Evolutionary conservation across 2,888 invertebrate genomes (phyloP).

Genomic region (Leuctra nigra): DNA sequence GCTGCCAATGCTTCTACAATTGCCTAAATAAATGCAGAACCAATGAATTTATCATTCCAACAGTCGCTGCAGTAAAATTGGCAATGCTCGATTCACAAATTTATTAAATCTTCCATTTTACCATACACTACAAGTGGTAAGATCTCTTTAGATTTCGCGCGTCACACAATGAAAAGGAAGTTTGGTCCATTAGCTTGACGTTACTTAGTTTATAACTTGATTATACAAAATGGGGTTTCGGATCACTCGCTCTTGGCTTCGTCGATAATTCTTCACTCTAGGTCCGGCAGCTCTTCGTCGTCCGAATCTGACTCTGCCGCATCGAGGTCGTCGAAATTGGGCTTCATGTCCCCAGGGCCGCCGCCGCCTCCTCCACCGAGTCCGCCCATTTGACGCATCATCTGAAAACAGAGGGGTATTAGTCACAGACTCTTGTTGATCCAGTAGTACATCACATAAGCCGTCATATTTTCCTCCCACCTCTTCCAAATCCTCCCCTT

Average conservation of each 20-base stretch:
- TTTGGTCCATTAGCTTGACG: conserved; percentile 16
- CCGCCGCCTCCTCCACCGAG: conserved; percentile 40
- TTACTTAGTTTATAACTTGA: not conserved
- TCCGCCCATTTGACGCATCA: conserved; percentile 69
- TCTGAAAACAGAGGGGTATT: conserved; percentile 38
- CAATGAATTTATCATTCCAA: too few species aligned
- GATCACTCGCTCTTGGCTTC: not conserved
- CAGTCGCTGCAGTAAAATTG: too few species aligned
- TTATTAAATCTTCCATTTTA: too few species aligned
- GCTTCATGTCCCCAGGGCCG: conserved; percentile 52
- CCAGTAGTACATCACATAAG: not conserved
- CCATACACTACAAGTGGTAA: too few species aligned
- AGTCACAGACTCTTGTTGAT: not conserved
- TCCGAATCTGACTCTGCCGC: conserved; percentile 63
- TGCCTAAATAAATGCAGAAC: too few species aligned
- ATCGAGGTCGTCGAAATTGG: conserved; percentile 68
- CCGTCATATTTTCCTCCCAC: conserved; percentile 11
- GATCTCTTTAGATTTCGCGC: not conserved
- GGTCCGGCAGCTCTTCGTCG: conserved; percentile 71
- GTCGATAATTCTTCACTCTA: conserved; percentile 47
- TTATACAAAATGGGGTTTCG: not conserved
- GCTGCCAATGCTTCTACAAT: too few species aligned
- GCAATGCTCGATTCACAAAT: too few species aligned
- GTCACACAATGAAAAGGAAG: conserved; percentile 1
- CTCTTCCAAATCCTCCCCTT: not conserved